Percentiles rank a stretch among this genome's conserved stretches.
Evolutionary conservation across 1,140 invertebrate species (phyloP).

Genomic region (Scaptomyza graminum): DNA sequence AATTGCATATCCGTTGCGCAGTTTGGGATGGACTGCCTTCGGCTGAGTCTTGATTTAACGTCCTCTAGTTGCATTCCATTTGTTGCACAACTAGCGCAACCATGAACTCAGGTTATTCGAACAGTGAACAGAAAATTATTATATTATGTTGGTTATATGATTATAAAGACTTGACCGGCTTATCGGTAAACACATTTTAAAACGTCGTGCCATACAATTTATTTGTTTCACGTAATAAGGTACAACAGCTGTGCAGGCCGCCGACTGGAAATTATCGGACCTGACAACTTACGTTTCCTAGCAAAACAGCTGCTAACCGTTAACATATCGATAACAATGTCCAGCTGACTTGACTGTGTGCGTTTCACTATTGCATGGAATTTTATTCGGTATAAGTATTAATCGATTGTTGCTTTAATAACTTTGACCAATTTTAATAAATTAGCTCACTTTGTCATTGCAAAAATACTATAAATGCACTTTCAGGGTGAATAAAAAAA

Average conservation of each 20-base stretch:
- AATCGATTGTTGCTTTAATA: no score
- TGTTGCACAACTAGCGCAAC: slow-evolving; percentile 14
- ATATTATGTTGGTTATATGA: background rate
- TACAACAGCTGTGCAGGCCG: slow-evolving; percentile 54
- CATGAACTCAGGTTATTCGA: slow-evolving; percentile 7
- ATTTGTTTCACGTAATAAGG: slow-evolving; percentile 72
- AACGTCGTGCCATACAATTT: slow-evolving; percentile 43
- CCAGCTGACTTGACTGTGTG: background rate
- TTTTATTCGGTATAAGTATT: background rate
- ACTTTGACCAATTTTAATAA: no score
- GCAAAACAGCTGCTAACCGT: slow-evolving; percentile 1
- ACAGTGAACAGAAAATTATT: background rate
- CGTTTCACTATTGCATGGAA: background rate
- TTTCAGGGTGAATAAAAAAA: no score
- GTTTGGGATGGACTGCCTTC: slow-evolving; percentile 36
- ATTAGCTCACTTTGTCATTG: no score
- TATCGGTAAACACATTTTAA: no score
- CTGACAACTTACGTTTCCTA: slow-evolving; percentile 20
- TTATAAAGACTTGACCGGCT: background rate
- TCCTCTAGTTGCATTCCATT: slow-evolving; percentile 6
- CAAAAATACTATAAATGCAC: no score
- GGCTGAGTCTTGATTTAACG: slow-evolving; percentile 14
- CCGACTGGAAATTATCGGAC: slow-evolving; percentile 3
- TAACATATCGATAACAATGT: slow-evolving; percentile 4
- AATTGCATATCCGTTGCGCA: slow-evolving; percentile 33